Conservation (phyloP, 2,113 vertebrate species). For the Sturnira hondurensis region DNA sequence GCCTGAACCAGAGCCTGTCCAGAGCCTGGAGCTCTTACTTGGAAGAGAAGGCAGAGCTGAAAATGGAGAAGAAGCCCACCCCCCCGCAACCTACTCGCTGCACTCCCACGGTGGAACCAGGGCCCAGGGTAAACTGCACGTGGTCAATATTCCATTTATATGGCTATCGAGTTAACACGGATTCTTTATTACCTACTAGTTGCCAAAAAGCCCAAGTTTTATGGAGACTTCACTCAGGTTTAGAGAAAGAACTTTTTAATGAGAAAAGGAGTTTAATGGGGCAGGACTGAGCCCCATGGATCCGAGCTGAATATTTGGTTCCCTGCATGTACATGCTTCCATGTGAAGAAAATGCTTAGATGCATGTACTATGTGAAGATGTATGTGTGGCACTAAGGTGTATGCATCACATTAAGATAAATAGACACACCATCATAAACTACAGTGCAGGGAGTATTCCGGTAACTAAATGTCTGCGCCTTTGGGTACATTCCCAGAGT, state of each 20-base stretch:
- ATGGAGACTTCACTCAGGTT: not conserved
- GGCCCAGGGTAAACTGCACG: not conserved
- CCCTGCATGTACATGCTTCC: not conserved
- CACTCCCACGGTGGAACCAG: accelerated
- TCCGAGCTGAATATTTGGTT: not conserved
- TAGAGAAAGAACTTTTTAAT: not conserved
- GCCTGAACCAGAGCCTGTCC: too few relatives aligned
- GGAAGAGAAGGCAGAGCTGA: not conserved
- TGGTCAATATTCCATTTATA: not conserved
- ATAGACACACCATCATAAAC: not conserved
- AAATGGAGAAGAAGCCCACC: too few relatives aligned
- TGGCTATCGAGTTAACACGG: too few relatives aligned
- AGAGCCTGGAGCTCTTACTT: accelerated
- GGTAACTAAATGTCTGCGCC: not conserved
- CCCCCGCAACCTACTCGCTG: not conserved
- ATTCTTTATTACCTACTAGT: not conserved
- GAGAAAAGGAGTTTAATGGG: not conserved
- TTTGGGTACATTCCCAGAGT: not conserved
- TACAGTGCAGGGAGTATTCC: not conserved
- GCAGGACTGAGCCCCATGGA: not conserved
- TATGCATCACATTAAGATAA: not conserved
- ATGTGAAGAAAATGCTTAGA: not conserved
- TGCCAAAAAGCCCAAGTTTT: not conserved
- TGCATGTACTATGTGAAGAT: not conserved
- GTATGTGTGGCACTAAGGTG: not conserved